Percentiles rank a stretch among this genome's conserved stretches.
phyloP scores from a whole-genome alignment of 2,113 vertebrate species.

The Dicrurus megarhynchus region DNA sequence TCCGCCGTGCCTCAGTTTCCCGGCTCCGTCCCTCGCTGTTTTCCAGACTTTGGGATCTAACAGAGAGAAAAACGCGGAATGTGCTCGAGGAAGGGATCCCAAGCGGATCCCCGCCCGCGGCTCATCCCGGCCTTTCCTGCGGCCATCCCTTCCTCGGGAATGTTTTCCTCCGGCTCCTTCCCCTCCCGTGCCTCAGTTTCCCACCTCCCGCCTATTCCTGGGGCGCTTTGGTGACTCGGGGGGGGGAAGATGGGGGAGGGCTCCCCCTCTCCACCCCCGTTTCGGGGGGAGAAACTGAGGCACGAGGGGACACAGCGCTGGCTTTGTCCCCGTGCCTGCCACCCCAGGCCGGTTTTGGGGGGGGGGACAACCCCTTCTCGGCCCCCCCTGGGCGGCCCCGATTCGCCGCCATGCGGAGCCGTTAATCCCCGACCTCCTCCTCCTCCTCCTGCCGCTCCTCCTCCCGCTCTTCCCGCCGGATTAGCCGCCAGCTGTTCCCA shows the following conservation, averaged over 20 bases:
- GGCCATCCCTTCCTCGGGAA: neutral
- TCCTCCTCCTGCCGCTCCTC: neutral
- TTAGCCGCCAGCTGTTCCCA: neutral
- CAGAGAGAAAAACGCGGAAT: rapidly evolving
- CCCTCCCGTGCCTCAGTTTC: neutral
- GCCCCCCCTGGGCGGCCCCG: neutral
- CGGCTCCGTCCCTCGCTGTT: neutral
- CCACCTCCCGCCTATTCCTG: rapidly evolving
- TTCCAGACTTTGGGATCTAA: no score
- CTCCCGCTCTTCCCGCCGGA: neutral
- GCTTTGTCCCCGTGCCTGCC: neutral
- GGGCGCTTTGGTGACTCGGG: neutral
- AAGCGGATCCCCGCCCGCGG: no score
- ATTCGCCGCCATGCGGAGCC: neutral
- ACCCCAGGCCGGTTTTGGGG: neutral
- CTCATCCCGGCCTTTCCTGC: neutral
- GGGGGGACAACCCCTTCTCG: neutral
- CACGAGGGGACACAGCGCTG: rapidly evolving
- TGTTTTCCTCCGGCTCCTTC: neutral
- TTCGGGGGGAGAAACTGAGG: neutral
- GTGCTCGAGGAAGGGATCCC: neutral
- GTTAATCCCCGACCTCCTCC: neutral
- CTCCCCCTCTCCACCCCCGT: rapidly evolving
- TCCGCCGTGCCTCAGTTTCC: neutral
- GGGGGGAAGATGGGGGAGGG: no score